These are phyloP conservation scores for Reticulitermes lucifugus DNA, from an alignment of 2,888 invertebrate species.

Conservation along the genomic window DNA sequence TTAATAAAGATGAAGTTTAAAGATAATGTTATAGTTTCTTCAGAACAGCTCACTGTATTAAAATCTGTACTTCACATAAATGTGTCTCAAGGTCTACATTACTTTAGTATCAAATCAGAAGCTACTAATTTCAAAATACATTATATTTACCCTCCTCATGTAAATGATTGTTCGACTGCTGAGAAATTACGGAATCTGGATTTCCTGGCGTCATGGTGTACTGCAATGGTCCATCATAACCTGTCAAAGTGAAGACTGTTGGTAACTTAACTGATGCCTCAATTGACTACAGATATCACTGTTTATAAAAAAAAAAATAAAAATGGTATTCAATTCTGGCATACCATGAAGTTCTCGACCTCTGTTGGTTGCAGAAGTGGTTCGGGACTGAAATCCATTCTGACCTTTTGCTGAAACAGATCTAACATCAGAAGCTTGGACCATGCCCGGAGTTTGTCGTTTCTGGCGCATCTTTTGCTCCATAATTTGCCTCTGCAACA, in stretches of 20 bases:
- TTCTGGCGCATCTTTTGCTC: slow-evolving; percentile 91
- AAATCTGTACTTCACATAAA: too few relatives aligned
- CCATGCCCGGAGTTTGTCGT: slow-evolving; percentile 85
- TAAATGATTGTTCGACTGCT: slow-evolving; percentile 63
- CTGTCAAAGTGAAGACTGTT: slow-evolving; percentile 63
- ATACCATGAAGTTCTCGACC: slow-evolving; percentile 76
- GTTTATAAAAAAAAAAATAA: background rate
- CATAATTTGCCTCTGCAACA: slow-evolving; percentile 80
- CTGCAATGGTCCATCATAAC: slow-evolving; percentile 90
- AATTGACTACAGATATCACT: background rate
- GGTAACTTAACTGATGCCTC: too few relatives aligned
- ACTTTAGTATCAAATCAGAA: too few relatives aligned
- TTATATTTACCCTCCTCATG: slow-evolving; percentile 65
- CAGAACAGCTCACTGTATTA: too few relatives aligned
- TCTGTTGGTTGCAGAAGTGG: slow-evolving; percentile 52
- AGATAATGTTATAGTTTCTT: too few relatives aligned
- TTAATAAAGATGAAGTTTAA: too few relatives aligned
- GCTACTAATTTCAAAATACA: background rate
- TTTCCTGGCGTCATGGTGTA: slow-evolving; percentile 85
- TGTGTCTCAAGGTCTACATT: too few relatives aligned
- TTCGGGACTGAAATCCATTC: slow-evolving; percentile 50
- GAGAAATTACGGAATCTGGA: slow-evolving; percentile 69
- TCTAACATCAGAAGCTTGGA: slow-evolving; percentile 83
- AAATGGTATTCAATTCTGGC: background rate
- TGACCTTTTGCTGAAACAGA: slow-evolving; percentile 54